Conservation (phyloP, 2,888 invertebrate species). For the Chrysina gloriosa region DNA sequence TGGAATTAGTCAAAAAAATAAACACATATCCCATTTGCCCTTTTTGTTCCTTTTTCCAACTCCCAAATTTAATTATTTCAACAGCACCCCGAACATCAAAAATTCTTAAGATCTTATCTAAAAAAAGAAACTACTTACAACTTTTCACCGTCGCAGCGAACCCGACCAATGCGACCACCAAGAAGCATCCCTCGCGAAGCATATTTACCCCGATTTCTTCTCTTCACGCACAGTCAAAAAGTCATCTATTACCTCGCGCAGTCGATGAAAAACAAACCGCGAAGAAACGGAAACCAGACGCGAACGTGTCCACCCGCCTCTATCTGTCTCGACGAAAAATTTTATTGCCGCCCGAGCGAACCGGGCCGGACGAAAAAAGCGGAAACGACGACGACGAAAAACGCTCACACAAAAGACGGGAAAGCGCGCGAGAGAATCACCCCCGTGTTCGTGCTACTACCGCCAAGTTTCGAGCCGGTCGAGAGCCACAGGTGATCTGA, state of each 20-base stretch:
- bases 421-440: neutral
- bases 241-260: conserved; percentile 6
- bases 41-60: too few relatives aligned
- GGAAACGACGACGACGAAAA: neutral
- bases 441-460: neutral
- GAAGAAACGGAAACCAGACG: too few relatives aligned
- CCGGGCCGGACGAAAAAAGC: too few relatives aligned
- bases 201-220: neutral
- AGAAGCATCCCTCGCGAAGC: neutral
- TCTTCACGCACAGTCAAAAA: conserved; percentile 21
- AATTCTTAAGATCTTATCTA: too few relatives aligned
- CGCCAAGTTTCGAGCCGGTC: neutral
- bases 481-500: conserved; percentile 31
- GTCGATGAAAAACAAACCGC: too few relatives aligned
- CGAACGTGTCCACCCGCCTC: neutral
- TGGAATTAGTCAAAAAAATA: too few relatives aligned
- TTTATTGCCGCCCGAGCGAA: neutral
- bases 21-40: too few relatives aligned
- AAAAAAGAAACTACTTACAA: neutral
- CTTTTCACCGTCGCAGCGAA: neutral
- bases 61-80: too few relatives aligned
- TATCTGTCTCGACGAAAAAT: neutral
- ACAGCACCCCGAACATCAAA: too few relatives aligned
- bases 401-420: neutral
- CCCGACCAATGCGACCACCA: neutral